Evolutionary conservation across 2,113 vertebrate genomes (phyloP).

Genomic region (Tychaedon coryphoeus): DNA sequence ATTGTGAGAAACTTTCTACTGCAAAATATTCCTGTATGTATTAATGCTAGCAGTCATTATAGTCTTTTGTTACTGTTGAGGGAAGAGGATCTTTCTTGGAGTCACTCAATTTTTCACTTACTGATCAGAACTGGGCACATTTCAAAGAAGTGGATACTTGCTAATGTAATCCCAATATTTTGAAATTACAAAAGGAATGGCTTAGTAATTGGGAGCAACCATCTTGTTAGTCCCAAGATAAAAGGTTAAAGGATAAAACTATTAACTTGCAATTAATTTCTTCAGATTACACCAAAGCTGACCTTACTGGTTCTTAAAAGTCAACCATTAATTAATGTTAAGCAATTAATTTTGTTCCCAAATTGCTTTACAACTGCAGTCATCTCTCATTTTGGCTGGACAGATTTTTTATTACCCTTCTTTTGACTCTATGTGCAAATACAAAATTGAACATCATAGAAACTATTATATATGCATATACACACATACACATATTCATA

Average conservation of each 20-base stretch:
- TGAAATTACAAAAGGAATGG: neutral
- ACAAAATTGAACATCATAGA: neutral
- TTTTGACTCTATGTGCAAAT: neutral
- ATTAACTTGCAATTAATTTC: neutral
- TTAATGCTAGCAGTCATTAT: neutral
- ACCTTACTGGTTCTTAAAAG: neutral
- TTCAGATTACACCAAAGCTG: neutral
- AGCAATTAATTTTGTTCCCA: neutral
- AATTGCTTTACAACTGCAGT: neutral
- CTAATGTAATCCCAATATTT: neutral
- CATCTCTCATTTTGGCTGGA: neutral
- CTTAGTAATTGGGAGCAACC: neutral
- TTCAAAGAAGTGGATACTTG: neutral
- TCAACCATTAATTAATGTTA: neutral
- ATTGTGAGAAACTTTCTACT: neutral
- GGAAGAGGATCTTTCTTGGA: neutral
- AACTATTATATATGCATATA: neutral
- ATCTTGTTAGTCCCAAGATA: neutral
- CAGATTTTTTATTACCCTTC: neutral
- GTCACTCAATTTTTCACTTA: neutral
- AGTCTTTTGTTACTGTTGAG: neutral
- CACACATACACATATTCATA: neutral
- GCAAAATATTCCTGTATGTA: neutral
- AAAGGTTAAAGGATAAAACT: neutral
- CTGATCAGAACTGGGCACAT: neutral